phyloP scores from a whole-genome alignment of 2,797 vertebrate species.

The Ciconia nigra region DNA sequence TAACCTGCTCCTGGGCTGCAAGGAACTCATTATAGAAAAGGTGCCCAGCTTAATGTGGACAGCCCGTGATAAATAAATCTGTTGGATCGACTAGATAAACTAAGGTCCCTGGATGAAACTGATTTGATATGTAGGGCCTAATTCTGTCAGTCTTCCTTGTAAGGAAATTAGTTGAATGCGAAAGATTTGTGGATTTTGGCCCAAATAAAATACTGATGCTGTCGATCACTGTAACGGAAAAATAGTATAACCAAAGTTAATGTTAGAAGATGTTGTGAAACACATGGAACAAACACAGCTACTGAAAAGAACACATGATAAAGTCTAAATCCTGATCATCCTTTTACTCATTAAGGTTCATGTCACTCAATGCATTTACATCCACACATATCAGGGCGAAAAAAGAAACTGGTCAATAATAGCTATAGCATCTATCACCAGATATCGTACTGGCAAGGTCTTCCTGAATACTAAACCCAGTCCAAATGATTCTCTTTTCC shows the following conservation, averaged over 20 bases:
- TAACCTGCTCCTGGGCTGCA: neutral
- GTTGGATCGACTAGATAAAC: neutral
- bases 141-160: neutral
- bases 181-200: neutral
- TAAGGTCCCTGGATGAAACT: neutral
- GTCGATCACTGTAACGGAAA: neutral
- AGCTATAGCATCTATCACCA: neutral
- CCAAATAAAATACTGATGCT: neutral
- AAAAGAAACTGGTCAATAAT: neutral
- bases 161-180: neutral
- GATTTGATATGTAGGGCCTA: neutral
- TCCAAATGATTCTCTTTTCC: neutral
- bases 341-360: neutral
- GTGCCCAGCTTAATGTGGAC: neutral
- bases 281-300: neutral
- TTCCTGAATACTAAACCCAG: neutral
- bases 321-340: neutral
- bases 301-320: neutral
- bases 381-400: neutral
- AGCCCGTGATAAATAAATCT: conserved; percentile 30
- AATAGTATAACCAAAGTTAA: neutral
- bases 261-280: neutral
- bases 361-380: neutral
- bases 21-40: conserved; percentile 13
- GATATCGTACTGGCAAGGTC: neutral